Conservation (phyloP, 2,888 invertebrate species). For the Caenorhabditis sp. region DNA sequence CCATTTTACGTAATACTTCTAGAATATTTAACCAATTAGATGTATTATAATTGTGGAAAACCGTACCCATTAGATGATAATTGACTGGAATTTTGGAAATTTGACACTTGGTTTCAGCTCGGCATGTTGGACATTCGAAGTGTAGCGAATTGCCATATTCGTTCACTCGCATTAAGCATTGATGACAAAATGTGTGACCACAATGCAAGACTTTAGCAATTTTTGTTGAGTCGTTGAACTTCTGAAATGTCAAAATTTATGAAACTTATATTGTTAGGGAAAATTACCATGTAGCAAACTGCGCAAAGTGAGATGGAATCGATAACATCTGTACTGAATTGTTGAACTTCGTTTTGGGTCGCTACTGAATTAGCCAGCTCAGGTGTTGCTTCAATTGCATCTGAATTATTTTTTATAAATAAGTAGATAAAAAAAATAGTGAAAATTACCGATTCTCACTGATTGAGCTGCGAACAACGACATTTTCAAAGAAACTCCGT, state of each 20-base stretch:
- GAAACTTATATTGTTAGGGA: neutral
- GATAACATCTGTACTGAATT: neutral
- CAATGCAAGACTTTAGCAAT: conserved; percentile 18
- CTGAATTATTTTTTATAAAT: neutral
- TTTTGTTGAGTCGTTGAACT: conserved; percentile 21
- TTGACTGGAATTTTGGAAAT: conserved; percentile 6
- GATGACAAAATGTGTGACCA: conserved; percentile 25
- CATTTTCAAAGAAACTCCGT: neutral
- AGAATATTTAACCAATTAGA: neutral
- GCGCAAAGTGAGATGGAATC: conserved; percentile 12
- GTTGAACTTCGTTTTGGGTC: neutral
- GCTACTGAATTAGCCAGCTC: neutral
- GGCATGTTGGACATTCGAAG: conserved; percentile 24
- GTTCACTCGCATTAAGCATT: conserved; percentile 14
- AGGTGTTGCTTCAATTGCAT: neutral
- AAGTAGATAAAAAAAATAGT: neutral
- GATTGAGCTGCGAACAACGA: neutral
- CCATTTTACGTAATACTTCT: neutral
- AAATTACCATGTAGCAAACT: conserved; percentile 17
- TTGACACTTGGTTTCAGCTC: conserved; percentile 14
- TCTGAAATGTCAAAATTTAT: conserved; percentile 6
- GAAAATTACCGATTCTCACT: neutral
- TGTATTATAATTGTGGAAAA: no score
- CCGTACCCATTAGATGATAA: conserved; percentile 18
- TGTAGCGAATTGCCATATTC: conserved; percentile 18